A percentile compares a stretch with the other conserved stretches of the same genome.
Conservation (phyloP, 2,888 invertebrate genomes). For the Emmelina monodactyla region DNA sequence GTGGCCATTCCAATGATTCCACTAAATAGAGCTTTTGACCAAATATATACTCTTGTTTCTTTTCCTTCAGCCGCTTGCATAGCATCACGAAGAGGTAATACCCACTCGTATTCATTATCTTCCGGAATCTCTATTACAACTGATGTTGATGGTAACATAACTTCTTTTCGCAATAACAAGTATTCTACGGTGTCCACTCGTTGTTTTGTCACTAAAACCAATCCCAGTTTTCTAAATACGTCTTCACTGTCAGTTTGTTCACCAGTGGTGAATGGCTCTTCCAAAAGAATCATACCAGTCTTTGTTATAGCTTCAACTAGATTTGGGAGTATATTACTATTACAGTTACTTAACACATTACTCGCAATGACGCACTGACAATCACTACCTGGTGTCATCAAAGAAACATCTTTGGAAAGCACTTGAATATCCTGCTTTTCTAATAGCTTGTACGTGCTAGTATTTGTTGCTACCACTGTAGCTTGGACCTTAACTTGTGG, state of each 20-base stretch:
- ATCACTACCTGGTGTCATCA: constrained; percentile 68
- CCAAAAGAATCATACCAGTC: constrained; percentile 76
- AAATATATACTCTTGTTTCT: constrained; percentile 19
- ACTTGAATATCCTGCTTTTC: constrained; percentile 71
- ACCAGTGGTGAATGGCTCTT: constrained; percentile 66
- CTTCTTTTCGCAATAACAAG: constrained; percentile 70
- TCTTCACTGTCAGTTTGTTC: constrained; percentile 42
- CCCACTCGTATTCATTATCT: constrained; percentile 75
- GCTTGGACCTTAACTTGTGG: constrained; percentile 73
- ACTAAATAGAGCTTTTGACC: constrained; percentile 71
- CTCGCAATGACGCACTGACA: constrained; percentile 73
- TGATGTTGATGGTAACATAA: constrained; percentile 31
- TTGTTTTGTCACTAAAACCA: constrained; percentile 55
- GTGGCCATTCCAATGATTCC: constrained; percentile 90
- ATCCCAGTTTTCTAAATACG: constrained; percentile 30
- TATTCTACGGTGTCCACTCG: constrained; percentile 70
- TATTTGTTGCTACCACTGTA: constrained; percentile 45
- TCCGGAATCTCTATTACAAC: constrained; percentile 73
- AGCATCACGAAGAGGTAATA: constrained; percentile 79
- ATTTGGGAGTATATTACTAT: constrained; percentile 57
- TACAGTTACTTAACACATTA: constrained; percentile 70
- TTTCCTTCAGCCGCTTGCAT: constrained; percentile 71
- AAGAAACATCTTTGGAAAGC: constrained; percentile 66
- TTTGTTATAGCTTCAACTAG: constrained; percentile 70
- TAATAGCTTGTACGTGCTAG: constrained; percentile 61